Conservation (phyloP, 1,140 invertebrate species). For the Belonocnema kinseyi region DNA sequence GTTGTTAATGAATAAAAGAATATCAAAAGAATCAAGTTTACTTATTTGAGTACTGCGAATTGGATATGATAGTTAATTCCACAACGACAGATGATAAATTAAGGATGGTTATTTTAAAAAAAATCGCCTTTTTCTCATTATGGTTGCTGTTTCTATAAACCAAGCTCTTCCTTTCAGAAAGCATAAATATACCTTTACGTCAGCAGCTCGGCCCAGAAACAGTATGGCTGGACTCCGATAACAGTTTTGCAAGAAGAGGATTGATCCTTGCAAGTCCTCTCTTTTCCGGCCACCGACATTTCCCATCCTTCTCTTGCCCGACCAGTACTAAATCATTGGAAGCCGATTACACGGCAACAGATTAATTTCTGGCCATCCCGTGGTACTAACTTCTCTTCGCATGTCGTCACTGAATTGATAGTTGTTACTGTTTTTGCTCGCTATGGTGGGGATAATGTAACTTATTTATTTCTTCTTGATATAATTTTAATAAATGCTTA, state of each 20-base stretch:
- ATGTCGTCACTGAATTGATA: slow-evolving; percentile 43
- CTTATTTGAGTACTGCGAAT: too few species aligned
- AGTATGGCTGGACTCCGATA: slow-evolving; percentile 62
- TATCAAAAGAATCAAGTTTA: slow-evolving; percentile 31
- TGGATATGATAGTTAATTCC: too few species aligned
- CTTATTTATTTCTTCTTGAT: not conserved
- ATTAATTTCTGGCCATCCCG: slow-evolving; percentile 67
- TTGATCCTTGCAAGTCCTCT: slow-evolving; percentile 56
- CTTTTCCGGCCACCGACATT: slow-evolving; percentile 53
- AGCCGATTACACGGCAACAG: slow-evolving; percentile 72
- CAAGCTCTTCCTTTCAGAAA: too few species aligned
- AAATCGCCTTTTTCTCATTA: too few species aligned
- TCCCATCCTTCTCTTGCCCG: slow-evolving; percentile 54
- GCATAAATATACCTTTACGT: slow-evolving; percentile 28
- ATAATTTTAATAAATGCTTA: too few species aligned
- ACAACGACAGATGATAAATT: too few species aligned
- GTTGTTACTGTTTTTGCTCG: not conserved
- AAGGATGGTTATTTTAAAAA: too few species aligned
- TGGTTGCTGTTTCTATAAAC: too few species aligned
- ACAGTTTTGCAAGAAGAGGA: slow-evolving; percentile 55
- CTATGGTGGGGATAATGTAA: not conserved
- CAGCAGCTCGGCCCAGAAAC: slow-evolving; percentile 49
- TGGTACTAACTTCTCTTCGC: slow-evolving; percentile 43
- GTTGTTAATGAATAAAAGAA: slow-evolving; percentile 73
- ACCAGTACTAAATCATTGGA: slow-evolving; percentile 63